These are phyloP conservation scores for Scrobipalpa costella DNA, from an alignment of 2,888 invertebrate genomes.

Conservation along the genomic window DNA sequence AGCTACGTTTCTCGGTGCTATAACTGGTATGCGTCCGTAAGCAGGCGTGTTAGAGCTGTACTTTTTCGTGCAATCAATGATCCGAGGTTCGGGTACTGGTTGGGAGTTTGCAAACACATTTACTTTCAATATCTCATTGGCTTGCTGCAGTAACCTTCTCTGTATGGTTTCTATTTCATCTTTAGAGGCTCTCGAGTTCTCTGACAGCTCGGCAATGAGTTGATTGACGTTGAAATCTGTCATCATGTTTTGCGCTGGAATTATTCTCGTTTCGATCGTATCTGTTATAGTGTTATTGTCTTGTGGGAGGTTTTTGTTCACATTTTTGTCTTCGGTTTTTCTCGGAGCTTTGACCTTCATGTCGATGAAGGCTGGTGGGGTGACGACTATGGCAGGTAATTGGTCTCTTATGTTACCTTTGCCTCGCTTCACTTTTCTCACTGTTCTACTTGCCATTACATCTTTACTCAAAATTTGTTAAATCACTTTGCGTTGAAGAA, in stretches of 20 bases:
- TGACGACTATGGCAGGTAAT: conserved; percentile 63
- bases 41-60: conserved; percentile 55
- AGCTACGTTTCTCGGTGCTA: conserved; percentile 50
- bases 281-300: conserved; percentile 36
- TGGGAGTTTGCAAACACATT: conserved; percentile 65
- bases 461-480: conserved; percentile 67
- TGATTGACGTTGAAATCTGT: conserved; percentile 68
- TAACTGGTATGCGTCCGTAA: conserved; percentile 62
- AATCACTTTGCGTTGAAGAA: conserved; percentile 49
- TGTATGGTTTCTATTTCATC: conserved; percentile 74
- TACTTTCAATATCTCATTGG: conserved; percentile 75
- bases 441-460: conserved; percentile 86
- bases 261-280: conserved; percentile 37
- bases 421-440: conserved; percentile 86
- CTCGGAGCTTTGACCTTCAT: conserved; percentile 67
- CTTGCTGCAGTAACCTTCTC: conserved; percentile 68
- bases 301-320: conserved; percentile 32
- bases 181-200: conserved; percentile 71
- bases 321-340: conserved; percentile 46
- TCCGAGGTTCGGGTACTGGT: conserved; percentile 53
- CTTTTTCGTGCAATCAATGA: conserved; percentile 64
- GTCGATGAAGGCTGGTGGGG: conserved; percentile 58
- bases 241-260: conserved; percentile 49
- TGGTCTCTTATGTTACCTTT: conserved; percentile 60
- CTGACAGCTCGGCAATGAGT: conserved; percentile 70